Evolutionary conservation across 2,113 vertebrate genomes (phyloP).

Genomic region (Solea solea): DNA sequence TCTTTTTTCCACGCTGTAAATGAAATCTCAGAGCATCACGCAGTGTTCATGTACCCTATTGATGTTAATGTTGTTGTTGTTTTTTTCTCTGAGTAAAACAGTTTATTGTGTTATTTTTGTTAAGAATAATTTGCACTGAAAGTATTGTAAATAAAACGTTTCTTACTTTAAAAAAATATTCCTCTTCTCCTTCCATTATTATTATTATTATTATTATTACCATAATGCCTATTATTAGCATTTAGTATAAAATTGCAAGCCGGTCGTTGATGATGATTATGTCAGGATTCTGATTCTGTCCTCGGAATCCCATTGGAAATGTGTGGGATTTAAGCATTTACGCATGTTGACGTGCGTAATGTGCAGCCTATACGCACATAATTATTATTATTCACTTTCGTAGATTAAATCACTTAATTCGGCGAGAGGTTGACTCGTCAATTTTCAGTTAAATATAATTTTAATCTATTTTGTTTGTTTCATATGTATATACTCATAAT

Average conservation of each 20-base stretch:
- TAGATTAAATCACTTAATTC: too few relatives aligned
- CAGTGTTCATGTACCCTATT: conserved; percentile 63
- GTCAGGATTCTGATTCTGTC: too few relatives aligned
- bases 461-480: too few relatives aligned
- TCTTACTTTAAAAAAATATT: conserved; percentile 82
- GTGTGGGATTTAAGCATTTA: too few relatives aligned
- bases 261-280: too few relatives aligned
- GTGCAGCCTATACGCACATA: too few relatives aligned
- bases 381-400: too few relatives aligned
- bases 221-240: not conserved
- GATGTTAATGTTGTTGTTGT: not conserved
- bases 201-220: not conserved
- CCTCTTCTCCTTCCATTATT: conserved; percentile 14
- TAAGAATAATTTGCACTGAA: conserved; percentile 88
- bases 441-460: too few relatives aligned
- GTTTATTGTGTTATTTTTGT: conserved; percentile 77
- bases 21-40: conserved; percentile 61
- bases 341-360: too few relatives aligned
- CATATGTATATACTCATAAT: too few relatives aligned
- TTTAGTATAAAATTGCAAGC: not conserved
- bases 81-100: conserved; percentile 62
- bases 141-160: conserved; percentile 96
- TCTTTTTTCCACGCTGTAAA: conserved; percentile 64
- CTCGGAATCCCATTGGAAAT: too few relatives aligned
- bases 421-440: too few relatives aligned